A percentile compares a stretch with the other conserved stretches of the same genome.
phyloP scores from a whole-genome alignment of 1,140 invertebrate species.

The Globodera rostochiensis region DNA sequence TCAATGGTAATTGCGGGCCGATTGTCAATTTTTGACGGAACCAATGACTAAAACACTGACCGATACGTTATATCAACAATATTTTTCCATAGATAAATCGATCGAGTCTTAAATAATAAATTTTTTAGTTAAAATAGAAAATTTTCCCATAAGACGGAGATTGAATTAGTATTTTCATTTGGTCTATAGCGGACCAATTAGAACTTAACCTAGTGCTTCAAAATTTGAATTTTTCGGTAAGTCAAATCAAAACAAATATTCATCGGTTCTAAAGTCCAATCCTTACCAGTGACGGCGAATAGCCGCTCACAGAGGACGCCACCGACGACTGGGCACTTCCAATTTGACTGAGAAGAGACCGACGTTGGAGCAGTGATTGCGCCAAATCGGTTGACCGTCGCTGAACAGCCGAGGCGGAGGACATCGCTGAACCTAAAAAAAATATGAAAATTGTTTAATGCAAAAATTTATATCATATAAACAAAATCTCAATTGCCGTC shows the following conservation, averaged over 20 bases:
- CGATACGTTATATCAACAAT: too few relatives aligned
- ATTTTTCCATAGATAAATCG: too few relatives aligned
- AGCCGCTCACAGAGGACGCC: neutral
- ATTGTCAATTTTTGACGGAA: constrained; percentile 40
- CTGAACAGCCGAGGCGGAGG: neutral
- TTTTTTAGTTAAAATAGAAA: too few relatives aligned
- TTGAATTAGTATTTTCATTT: too few relatives aligned
- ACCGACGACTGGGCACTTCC: neutral
- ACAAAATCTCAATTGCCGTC: neutral
- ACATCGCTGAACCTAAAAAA: neutral
- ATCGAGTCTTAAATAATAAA: too few relatives aligned
- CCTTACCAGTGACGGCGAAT: neutral
- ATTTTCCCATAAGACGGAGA: too few relatives aligned
- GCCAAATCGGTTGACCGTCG: constrained; percentile 5
- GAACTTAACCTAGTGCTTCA: too few relatives aligned
- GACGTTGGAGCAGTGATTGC: neutral
- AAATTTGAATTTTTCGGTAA: too few relatives aligned
- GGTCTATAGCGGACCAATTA: too few relatives aligned
- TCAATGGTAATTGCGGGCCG: constrained; percentile 39
- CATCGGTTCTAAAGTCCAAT: too few relatives aligned
- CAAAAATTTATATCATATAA: neutral
- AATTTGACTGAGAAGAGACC: constrained; percentile 3
- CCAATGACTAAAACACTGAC: neutral
- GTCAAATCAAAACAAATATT: too few relatives aligned
- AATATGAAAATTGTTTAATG: neutral